These are phyloP conservation scores for Lysandra bellargus DNA, from an alignment of 2,888 invertebrate species.

Conservation along the genomic window DNA sequence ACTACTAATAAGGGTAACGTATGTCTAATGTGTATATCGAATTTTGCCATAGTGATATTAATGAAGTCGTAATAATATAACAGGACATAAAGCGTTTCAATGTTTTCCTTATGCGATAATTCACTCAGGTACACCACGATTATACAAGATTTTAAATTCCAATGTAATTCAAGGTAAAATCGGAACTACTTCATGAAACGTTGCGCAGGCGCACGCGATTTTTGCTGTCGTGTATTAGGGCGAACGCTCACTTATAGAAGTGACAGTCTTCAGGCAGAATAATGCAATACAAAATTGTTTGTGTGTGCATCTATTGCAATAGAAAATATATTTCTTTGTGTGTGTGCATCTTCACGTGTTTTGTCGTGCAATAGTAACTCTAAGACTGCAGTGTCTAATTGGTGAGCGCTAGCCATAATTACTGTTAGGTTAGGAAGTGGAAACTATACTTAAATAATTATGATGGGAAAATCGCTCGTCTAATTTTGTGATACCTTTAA, in stretches of 20 bases:
- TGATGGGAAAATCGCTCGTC: too few species aligned
- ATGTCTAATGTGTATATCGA: not conserved
- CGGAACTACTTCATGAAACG: conserved; percentile 2
- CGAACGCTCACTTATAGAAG: not conserved
- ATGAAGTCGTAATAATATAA: conserved; percentile 1
- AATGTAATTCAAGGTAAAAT: conserved; percentile 16
- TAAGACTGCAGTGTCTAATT: too few species aligned
- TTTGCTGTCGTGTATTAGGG: not conserved
- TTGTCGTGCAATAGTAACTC: too few species aligned
- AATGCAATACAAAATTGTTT: too few species aligned
- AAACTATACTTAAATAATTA: too few species aligned
- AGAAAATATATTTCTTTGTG: too few species aligned
- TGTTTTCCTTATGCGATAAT: conserved; percentile 25
- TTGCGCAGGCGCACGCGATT: conserved; percentile 24
- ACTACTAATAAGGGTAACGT: not conserved
- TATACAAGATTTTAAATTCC: conserved; percentile 39
- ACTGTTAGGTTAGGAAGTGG: too few species aligned
- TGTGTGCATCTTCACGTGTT: too few species aligned
- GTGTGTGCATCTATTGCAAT: not conserved
- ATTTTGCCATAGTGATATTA: not conserved
- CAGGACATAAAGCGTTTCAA: not conserved
- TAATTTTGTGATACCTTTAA: too few species aligned
- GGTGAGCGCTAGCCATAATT: too few species aligned
- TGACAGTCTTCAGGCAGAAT: too few species aligned
- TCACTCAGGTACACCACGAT: conserved; percentile 35